Conservation (phyloP, 2,888 invertebrate species). For the Coecobrya sp. region DNA sequence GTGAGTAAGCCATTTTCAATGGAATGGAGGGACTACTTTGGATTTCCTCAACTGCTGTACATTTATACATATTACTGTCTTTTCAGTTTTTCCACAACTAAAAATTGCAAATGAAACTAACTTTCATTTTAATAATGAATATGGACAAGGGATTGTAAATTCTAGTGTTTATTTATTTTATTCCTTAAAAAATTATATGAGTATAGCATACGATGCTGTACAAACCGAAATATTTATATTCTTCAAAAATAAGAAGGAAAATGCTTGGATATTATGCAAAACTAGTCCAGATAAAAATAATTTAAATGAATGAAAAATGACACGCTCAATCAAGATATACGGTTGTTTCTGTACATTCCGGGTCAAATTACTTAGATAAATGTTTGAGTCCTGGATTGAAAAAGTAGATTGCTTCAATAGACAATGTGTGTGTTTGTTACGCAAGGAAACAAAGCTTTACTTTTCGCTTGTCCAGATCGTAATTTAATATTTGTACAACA, state of each 20-base stretch:
- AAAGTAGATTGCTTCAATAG: conserved; percentile 19
- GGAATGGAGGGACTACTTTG: neutral
- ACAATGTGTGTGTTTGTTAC: conserved; percentile 42
- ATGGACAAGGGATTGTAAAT: no score
- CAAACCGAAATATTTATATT: no score
- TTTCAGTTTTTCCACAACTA: conserved; percentile 10
- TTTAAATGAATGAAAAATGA: conserved; percentile 34
- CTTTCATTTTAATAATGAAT: neutral
- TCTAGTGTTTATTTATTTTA: no score
- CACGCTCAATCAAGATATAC: conserved; percentile 37
- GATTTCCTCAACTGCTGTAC: neutral
- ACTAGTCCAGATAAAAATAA: neutral
- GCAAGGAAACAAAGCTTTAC: conserved; percentile 58
- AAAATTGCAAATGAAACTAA: conserved; percentile 22
- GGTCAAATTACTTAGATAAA: conserved; percentile 18
- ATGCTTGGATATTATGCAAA: neutral
- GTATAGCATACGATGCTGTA: no score
- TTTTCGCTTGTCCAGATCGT: conserved; percentile 75
- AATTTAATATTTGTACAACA: conserved; percentile 80
- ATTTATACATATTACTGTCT: conserved; percentile 31
- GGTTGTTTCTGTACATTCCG: neutral
- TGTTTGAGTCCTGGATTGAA: neutral
- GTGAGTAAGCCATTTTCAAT: conserved; percentile 72
- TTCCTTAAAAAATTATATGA: no score
- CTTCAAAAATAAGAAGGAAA: neutral